Base-by-base conservation (phyloP, 1,140 invertebrate genomes). In the Drosophila pectinifera region DNA sequence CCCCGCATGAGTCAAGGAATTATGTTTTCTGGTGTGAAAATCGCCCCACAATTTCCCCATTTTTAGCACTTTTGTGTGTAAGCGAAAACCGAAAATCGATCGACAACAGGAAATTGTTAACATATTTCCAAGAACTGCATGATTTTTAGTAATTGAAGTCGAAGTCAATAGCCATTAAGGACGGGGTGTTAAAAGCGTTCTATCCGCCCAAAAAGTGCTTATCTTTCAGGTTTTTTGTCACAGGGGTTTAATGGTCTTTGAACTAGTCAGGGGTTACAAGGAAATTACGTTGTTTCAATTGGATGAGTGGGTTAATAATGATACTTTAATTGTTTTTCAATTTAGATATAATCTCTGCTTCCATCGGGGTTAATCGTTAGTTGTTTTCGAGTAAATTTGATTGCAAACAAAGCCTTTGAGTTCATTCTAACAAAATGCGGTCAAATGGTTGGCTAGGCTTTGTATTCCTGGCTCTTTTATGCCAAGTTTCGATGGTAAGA, bases 81-180 rank as follows among this genome's bases (percentile, higher is more conserved):
- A 86, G 59, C 65, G 78, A 73, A 86, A 82, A 72, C 67, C 83
- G 41, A 75, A 65, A 56, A 62, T 34, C 28, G 48, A 51, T 51
- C 45, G 22, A 76, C 67, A 88, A 86, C 82, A 88, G 82, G 82
- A 86, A 86, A 86, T 86, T 88, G 70, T 86, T 76, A 73, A 88
- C 67, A 82, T 75, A 63, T 69, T 70, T 75, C 83, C 82, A 83
- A 55, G 82, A 86, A 86, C 59, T 79, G 57, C 13, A 31, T 42
- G 22, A 49, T 51, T 57, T 59, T 18, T 8, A 51, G 45, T 64
- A 75, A 65, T 41, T 31, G 31, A 53, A 67, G 34, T 34, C 46
- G 46, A 85, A 68, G 81, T 85, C 81, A 83, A 83, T 80, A 83
- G 74, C 73, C 77, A 83, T 36, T 39, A 59, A 34, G 43, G 16